Base-by-base conservation (phyloP, 2,888 invertebrate genomes). In the Branchinecta sandiegonensis region DNA sequence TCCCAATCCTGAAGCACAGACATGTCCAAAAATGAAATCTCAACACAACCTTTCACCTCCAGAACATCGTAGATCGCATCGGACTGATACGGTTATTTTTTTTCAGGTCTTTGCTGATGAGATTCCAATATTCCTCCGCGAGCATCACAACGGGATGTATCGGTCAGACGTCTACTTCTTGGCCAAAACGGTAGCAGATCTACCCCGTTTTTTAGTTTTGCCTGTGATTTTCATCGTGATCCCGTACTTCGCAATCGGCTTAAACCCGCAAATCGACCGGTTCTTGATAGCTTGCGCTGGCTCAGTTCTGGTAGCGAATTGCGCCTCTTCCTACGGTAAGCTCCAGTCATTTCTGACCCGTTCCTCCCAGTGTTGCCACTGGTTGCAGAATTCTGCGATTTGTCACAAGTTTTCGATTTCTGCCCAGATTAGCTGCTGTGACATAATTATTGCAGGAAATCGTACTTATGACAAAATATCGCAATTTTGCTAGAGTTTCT, bases 121-220 rank as follows among this genome's bases (percentile, higher is more conserved):
- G 76, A 80, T 93, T 48, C 92, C 93, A 0, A 86, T 94, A 71
- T 94, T 94, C 77, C 81, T 92, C 72, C 81, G 93, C 12, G 94
- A 95, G 77, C 87, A 94, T 74, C 84, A 86, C 71, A 90, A 89
- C 75, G 92, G 92, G 56, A 88, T 95, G 83, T 95, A 96, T 75
- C 82, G 94, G 67, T 88, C 90, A 0, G 90, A 91, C 74, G 87
- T 93, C 0, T 95, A 94, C 78, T 95, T 92, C 78, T 77, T 95
- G 46, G 88, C 90, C 69, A 95, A 94, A 80, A 92, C 90, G 0
- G 74, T 94, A 56, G 90, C 92, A 0, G 95, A 96, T 75, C 80
- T 90, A 1, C 95, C 95, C 0, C 83, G 93, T 65, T 93, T 93
- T 76, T 81, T 90, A 0, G 81, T 86, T 8, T 85, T 94, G 56